A percentile compares a stretch with the other conserved stretches of the same genome.
phyloP scores from a whole-genome alignment of 53 echinoderm and acorn worm species.

The Mesocentrotus franciscanus region DNA sequence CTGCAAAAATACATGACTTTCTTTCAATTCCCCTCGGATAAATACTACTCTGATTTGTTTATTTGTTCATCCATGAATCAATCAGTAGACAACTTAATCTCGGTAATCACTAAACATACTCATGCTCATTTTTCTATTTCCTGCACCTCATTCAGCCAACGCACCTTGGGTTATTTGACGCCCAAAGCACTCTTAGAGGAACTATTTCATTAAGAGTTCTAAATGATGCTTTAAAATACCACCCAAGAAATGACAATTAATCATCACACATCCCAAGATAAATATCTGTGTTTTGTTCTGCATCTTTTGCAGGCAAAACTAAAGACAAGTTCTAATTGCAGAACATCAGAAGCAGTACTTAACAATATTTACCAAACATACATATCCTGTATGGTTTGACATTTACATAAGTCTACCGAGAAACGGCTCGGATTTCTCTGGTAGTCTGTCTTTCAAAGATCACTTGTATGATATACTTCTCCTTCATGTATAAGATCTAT shows the following conservation, averaged over 20 bases:
- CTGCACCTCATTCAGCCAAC: slow-evolving; percentile 21
- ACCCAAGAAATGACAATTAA: slow-evolving; percentile 41
- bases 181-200: background rate
- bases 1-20: slow-evolving; percentile 1
- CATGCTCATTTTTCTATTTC: slow-evolving; percentile 44
- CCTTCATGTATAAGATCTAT: background rate
- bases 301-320: background rate
- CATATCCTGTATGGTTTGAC: background rate
- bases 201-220: slow-evolving; percentile 28
- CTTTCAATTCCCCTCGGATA: background rate
- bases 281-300: slow-evolving; percentile 24
- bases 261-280: slow-evolving; percentile 33
- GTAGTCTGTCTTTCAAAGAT: background rate
- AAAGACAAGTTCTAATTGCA: background rate
- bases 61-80: slow-evolving; percentile 8
- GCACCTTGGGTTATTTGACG: background rate
- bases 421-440: background rate
- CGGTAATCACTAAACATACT: slow-evolving; percentile 35
- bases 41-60: background rate
- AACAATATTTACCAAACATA: background rate
- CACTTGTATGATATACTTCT: background rate
- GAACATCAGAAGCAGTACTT: background rate
- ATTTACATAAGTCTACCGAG: background rate
- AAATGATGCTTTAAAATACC: background rate
- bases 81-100: slow-evolving; percentile 1